A percentile compares a stretch with the other conserved stretches of the same genome.
Evolutionary conservation across 35 echinoderm and acorn worm genomes (phyloP).

Genomic region (Lytechinus pictus): DNA sequence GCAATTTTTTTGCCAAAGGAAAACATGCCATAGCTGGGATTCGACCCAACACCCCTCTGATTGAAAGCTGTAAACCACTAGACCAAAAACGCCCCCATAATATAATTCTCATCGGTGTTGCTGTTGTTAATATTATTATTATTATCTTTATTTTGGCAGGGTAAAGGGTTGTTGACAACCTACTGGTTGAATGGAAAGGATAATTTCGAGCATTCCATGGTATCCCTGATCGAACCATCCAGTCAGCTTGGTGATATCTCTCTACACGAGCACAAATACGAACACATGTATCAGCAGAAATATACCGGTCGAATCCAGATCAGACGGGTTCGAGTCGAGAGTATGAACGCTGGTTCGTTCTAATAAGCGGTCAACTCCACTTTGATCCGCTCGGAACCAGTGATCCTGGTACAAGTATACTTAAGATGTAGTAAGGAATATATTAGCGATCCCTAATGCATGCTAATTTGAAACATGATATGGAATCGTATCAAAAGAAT

Average conservation of each 20-base stretch:
- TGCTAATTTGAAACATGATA: too few species aligned
- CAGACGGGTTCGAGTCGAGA: background rate
- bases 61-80: too few species aligned
- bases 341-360: background rate
- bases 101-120: too few species aligned
- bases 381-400: background rate
- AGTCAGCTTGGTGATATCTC: slow-evolving; percentile 50
- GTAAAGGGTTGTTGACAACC: slow-evolving; percentile 75
- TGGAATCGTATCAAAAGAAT: too few species aligned
- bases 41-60: too few species aligned
- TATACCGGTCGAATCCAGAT: slow-evolving; percentile 75
- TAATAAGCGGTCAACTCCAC: background rate
- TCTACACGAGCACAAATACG: slow-evolving; percentile 57
- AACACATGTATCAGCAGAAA: slow-evolving; percentile 74
- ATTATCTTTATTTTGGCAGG: slow-evolving; percentile 39
- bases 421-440: background rate
- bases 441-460: background rate
- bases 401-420: background rate
- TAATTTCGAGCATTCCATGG: slow-evolving; percentile 64
- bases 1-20: too few species aligned
- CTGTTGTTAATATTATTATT: too few species aligned
- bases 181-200: slow-evolving; percentile 73
- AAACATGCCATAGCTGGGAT: too few species aligned
- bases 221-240: slow-evolving; percentile 22
- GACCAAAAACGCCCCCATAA: too few species aligned